phyloP scores from a whole-genome alignment of 2,797 vertebrate genomes.

The Mormyrus proboscirostris region DNA sequence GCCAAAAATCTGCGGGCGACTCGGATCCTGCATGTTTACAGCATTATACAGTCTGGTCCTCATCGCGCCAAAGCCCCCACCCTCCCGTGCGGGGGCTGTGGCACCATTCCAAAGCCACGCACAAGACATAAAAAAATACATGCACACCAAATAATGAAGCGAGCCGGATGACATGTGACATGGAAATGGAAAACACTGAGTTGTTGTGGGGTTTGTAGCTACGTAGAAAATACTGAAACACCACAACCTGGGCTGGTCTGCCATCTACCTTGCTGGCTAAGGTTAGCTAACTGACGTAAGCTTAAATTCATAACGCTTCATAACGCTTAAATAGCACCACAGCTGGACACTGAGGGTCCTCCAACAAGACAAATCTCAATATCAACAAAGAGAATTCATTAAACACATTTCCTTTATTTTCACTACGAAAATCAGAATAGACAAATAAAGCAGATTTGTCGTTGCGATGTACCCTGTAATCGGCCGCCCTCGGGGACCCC shows the following conservation, averaged over 20 bases:
- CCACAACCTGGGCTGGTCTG: background rate
- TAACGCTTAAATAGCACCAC: too few relatives aligned
- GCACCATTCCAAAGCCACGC: background rate
- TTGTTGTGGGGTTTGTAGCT: background rate
- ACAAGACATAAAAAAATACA: background rate
- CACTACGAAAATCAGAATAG: background rate
- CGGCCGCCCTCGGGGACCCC: background rate
- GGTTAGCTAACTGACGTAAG: background rate
- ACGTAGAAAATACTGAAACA: background rate
- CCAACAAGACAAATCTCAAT: background rate
- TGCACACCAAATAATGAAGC: background rate
- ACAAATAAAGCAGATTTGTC: background rate
- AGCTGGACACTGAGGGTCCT: background rate
- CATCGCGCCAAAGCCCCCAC: background rate
- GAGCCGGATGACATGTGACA: background rate
- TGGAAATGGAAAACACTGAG: background rate
- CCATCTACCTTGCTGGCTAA: background rate
- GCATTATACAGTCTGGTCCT: background rate
- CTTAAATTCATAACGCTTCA: background rate
- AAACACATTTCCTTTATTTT: background rate
- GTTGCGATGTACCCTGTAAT: background rate
- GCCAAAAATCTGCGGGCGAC: background rate
- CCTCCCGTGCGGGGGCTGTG: background rate
- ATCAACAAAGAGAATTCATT: background rate
- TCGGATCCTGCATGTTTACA: background rate